Evolutionary conservation across 1,140 invertebrate genomes (phyloP).

Genomic region (Trypoxylus dichotomus): DNA sequence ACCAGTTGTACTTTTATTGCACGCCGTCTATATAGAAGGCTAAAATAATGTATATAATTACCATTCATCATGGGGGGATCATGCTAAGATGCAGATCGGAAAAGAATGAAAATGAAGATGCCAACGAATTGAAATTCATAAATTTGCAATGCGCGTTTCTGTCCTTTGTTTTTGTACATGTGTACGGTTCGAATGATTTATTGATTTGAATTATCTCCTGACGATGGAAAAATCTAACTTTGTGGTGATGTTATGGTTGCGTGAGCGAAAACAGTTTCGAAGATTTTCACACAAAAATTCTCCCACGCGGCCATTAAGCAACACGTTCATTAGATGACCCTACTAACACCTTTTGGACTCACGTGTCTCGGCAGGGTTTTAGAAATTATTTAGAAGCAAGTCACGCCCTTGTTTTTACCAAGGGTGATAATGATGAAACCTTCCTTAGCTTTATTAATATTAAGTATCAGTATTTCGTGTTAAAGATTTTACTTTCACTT

Average conservation of each 20-base stretch:
- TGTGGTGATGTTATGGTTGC: neutral
- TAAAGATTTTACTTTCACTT: too few species aligned
- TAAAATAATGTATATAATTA: constrained; percentile 5
- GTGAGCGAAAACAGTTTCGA: neutral
- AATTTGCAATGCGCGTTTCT: neutral
- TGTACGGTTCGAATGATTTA: neutral
- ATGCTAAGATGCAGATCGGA: neutral
- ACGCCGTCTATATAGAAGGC: neutral
- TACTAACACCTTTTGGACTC: neutral
- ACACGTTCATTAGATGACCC: neutral
- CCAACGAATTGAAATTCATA: neutral
- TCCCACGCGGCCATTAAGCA: neutral
- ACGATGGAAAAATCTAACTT: too few species aligned
- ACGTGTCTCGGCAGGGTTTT: neutral
- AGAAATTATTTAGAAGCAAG: neutral
- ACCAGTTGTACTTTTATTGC: neutral
- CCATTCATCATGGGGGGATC: neutral
- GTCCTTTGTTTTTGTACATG: neutral
- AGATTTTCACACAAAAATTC: neutral
- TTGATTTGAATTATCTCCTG: neutral
- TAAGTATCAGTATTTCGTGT: too few species aligned
- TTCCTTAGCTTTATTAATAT: too few species aligned
- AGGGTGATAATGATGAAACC: neutral
- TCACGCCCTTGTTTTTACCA: neutral
- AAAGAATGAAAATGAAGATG: neutral